phyloP scores from a whole-genome alignment of 2,797 vertebrate genomes.

The Rhabdomys pumilio region DNA sequence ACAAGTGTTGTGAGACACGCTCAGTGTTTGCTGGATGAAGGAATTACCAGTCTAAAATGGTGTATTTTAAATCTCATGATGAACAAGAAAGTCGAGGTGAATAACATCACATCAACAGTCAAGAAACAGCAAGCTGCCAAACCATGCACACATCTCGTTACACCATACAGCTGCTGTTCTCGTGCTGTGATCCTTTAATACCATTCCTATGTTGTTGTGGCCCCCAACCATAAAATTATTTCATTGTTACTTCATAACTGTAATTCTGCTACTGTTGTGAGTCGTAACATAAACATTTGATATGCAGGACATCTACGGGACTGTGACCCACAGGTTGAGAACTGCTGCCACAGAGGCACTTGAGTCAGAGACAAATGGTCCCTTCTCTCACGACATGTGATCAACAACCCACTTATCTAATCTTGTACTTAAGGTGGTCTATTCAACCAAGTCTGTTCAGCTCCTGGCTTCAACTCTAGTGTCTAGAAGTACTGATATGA shows the following conservation, averaged over 20 bases:
- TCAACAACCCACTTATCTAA: background rate
- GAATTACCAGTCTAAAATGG: background rate
- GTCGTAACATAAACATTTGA: background rate
- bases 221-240: background rate
- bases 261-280: background rate
- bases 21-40: background rate
- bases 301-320: background rate
- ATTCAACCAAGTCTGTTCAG: background rate
- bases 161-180: background rate
- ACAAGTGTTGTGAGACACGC: background rate
- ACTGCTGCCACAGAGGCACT: background rate
- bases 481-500: slow-evolving; percentile 3
- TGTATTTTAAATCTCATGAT: slow-evolving; percentile 57
- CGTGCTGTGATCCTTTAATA: background rate
- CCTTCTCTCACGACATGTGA: background rate
- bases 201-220: background rate
- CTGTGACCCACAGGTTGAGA: background rate
- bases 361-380: background rate
- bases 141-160: background rate
- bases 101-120: background rate
- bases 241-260: background rate
- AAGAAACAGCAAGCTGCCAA: background rate
- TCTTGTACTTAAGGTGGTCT: slow-evolving; percentile 5
- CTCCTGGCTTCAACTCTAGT: background rate
- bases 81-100: background rate